Conservation (phyloP, 2,797 vertebrate species). For the Lacerta bilineata region DNA sequence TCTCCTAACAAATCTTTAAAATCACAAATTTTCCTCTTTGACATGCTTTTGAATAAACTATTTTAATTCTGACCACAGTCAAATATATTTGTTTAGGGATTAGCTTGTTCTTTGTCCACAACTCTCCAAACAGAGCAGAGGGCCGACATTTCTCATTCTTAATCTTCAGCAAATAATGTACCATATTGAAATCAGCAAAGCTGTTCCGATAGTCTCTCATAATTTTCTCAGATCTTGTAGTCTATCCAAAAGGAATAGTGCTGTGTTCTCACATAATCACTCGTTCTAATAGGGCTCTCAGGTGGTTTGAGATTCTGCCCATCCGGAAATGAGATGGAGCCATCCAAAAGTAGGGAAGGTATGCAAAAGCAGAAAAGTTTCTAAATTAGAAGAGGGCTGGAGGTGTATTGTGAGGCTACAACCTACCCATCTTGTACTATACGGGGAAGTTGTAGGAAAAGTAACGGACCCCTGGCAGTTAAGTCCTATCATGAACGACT, state of each 20-base stretch:
- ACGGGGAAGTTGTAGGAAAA: neutral
- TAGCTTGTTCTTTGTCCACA: constrained; percentile 14
- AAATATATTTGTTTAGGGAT: constrained; percentile 21
- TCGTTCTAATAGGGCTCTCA: neutral
- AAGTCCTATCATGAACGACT: too few species aligned
- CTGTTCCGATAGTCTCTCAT: neutral
- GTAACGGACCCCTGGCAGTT: too few species aligned
- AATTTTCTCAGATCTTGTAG: neutral
- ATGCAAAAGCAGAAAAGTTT: too few species aligned
- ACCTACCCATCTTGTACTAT: too few species aligned
- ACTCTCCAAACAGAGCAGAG: neutral
- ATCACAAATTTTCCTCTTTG: neutral
- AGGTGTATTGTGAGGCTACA: neutral
- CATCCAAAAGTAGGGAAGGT: neutral
- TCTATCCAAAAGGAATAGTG: neutral
- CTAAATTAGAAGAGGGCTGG: neutral
- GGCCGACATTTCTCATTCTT: constrained; percentile 3
- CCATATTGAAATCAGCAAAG: neutral
- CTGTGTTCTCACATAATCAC: neutral
- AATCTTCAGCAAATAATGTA: neutral
- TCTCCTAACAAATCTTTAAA: neutral
- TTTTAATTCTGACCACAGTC: constrained; percentile 6
- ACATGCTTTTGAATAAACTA: neutral
- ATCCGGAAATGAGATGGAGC: neutral
- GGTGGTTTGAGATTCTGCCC: neutral